Percentiles rank a stretch among this genome's conserved stretches.
phyloP scores from a whole-genome alignment of 2,888 invertebrate species.

The Enoplolaimus lenunculus region DNA sequence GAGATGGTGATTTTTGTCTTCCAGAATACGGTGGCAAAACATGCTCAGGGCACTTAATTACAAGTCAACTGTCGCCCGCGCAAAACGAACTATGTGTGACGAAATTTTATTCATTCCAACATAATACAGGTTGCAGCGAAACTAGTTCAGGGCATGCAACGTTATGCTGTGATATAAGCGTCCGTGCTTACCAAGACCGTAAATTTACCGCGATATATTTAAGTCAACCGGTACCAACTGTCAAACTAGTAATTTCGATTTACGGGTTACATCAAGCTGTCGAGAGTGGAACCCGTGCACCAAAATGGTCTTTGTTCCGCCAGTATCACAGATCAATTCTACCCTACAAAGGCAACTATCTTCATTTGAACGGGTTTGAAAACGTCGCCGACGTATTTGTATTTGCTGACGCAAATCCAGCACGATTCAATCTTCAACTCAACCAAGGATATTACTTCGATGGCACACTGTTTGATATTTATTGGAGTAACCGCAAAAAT shows the following conservation, averaged over 20 bases:
- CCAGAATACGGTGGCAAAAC: not conserved
- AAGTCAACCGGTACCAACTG: not conserved
- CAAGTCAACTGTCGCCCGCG: too few relatives aligned
- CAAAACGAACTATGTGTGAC: conserved; percentile 8
- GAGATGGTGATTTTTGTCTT: not conserved
- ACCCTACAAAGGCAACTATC: conserved; percentile 17
- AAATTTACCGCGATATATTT: conserved; percentile 4
- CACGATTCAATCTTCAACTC: not conserved
- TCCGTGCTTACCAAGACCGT: conserved; percentile 1
- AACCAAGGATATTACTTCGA: not conserved
- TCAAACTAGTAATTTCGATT: conserved; percentile 2
- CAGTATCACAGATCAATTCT: conserved; percentile 2
- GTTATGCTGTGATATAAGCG: conserved; percentile 16
- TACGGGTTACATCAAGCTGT: not conserved
- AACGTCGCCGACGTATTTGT: conserved; percentile 12
- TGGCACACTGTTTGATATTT: not conserved
- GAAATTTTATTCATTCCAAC: not conserved
- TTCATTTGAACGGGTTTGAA: conserved; percentile 15
- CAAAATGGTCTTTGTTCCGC: conserved; percentile 14
- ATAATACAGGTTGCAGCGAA: conserved; percentile 1
- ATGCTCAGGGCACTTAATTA: too few relatives aligned
- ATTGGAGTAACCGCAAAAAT: not conserved
- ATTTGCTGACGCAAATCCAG: conserved; percentile 15
- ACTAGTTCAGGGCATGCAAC: not conserved
- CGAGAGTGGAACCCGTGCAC: too few relatives aligned